Conservation (phyloP, 2,888 invertebrate species). For the Clanis bilineata region DNA sequence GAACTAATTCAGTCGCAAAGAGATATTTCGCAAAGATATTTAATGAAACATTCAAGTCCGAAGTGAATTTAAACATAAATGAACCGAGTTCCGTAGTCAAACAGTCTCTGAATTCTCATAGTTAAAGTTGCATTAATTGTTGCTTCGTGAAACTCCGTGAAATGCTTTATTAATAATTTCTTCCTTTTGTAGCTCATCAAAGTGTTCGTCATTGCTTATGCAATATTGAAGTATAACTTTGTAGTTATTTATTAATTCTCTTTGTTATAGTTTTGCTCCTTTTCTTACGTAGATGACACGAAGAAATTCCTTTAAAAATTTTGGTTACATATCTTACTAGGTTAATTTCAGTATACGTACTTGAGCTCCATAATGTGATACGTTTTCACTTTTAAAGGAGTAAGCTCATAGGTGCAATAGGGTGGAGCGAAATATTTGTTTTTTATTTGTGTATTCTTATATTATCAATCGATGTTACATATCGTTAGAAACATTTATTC, state of each 20-base stretch:
- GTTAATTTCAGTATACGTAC: no score
- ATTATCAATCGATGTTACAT: no score
- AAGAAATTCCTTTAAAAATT: no score
- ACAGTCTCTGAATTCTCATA: conserved; percentile 39
- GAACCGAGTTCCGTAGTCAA: conserved; percentile 36
- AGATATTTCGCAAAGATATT: conserved; percentile 5
- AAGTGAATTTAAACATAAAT: conserved; percentile 44
- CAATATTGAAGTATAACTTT: neutral
- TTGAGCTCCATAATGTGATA: no score
- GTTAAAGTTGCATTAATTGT: conserved; percentile 47
- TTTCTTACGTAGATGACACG: no score
- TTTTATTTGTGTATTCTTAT: no score
- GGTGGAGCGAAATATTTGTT: no score
- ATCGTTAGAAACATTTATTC: no score
- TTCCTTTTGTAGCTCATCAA: conserved; percentile 7
- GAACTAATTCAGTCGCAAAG: neutral
- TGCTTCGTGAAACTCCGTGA: conserved; percentile 14
- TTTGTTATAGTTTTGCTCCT: neutral
- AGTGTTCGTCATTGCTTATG: conserved; percentile 4
- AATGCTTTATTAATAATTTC: conserved; percentile 12
- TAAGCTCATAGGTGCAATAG: no score
- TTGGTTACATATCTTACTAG: no score
- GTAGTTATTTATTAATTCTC: neutral
- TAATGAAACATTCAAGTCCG: conserved; percentile 38
- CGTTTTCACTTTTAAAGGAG: no score